Conservation (phyloP, 2,113 vertebrate genomes). For the Canis aureus region DNA sequence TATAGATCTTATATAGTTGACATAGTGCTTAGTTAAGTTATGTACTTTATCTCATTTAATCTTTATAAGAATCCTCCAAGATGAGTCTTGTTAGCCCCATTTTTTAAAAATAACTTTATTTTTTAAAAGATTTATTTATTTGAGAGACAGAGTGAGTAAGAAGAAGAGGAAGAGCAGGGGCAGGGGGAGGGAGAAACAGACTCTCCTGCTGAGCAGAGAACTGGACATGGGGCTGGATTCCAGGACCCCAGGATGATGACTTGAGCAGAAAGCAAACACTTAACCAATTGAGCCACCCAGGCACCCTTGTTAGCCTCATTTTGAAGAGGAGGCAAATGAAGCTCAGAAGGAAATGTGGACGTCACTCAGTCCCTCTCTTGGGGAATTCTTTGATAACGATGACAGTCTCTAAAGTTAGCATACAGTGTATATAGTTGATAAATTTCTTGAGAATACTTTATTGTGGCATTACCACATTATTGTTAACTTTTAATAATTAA, state of each 20-base stretch:
- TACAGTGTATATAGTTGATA: neutral
- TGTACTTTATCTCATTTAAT: neutral
- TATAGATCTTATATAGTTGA: neutral
- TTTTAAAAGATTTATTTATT: neutral
- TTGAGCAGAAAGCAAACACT: neutral
- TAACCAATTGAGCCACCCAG: neutral
- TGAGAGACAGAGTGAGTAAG: neutral
- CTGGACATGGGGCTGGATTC: neutral
- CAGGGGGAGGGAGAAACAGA: neutral
- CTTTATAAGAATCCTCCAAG: neutral
- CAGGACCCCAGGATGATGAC: neutral
- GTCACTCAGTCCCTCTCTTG: neutral
- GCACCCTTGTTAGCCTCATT: neutral
- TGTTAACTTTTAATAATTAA: neutral
- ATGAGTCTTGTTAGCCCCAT: neutral
- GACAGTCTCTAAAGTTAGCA: constrained; percentile 2
- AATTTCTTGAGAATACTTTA: constrained; percentile 33
- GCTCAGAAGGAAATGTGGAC: neutral
- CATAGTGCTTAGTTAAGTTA: neutral
- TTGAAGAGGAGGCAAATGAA: neutral
- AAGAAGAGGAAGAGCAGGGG: neutral
- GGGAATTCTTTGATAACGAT: neutral
- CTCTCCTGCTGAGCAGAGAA: neutral
- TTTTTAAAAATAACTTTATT: neutral
- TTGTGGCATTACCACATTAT: neutral